These are phyloP conservation scores for Apis florea DNA, from an alignment of 1,140 invertebrate species.

Conservation along the genomic window DNA sequence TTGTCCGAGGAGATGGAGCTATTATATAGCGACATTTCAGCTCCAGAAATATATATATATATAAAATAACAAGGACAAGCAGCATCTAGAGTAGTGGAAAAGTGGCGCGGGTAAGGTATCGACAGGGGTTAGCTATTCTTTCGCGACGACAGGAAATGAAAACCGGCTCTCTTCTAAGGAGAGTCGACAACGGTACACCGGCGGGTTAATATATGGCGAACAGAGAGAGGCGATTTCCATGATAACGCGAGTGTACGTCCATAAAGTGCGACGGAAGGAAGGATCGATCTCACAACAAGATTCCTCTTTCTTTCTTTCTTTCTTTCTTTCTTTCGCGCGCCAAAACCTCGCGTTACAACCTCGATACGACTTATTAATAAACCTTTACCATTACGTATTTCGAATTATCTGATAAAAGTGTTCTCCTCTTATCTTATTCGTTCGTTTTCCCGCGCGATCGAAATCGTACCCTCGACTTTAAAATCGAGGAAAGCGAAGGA, in stretches of 20 bases:
- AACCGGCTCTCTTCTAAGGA: slow-evolving; percentile 50
- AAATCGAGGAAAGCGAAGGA: not conserved
- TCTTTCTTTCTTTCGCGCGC: no score
- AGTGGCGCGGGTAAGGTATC: slow-evolving; percentile 4
- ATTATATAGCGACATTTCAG: no score
- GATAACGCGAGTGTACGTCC: slow-evolving; percentile 35
- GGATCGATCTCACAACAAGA: not conserved
- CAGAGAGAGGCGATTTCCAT: slow-evolving; percentile 45
- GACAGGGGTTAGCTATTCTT: slow-evolving; percentile 30
- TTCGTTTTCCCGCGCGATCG: no score
- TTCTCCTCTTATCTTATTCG: no score
- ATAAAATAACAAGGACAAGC: not conserved
- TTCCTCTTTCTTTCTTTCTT: no score
- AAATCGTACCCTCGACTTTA: no score
- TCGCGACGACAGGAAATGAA: slow-evolving; percentile 44
- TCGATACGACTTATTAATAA: slow-evolving; percentile 3
- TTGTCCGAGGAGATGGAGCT: no score
- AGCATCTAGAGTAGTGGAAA: slow-evolving; percentile 10
- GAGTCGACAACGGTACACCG: slow-evolving; percentile 48
- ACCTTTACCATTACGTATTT: no score
- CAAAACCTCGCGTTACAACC: not conserved
- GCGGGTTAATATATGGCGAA: slow-evolving; percentile 52
- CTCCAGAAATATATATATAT: no score
- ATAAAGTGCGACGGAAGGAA: no score
- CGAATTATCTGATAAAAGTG: no score